phyloP scores from a whole-genome alignment of 2,113 vertebrate genomes.

The Prinia subflava region DNA sequence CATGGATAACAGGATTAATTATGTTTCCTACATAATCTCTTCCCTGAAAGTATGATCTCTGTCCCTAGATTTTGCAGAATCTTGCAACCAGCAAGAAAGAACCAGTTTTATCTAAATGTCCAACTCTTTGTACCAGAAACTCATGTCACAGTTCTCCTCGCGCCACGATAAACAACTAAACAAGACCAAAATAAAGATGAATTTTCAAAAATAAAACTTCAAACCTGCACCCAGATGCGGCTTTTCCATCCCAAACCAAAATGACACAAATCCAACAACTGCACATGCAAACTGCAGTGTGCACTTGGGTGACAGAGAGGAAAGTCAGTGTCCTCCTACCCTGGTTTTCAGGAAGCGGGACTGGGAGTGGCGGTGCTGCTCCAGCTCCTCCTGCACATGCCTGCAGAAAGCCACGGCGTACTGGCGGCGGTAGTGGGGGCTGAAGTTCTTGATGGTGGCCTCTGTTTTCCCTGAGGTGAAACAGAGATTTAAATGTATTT shows the following conservation, averaged over 20 bases:
- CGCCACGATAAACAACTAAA: background rate
- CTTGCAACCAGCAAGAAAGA: background rate
- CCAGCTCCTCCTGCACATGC: conserved; percentile 81
- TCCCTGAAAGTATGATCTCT: background rate
- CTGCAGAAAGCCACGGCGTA: conserved; percentile 80
- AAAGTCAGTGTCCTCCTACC: conserved; percentile 60
- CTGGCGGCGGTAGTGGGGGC: conserved; percentile 83
- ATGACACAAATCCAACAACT: background rate
- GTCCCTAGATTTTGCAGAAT: background rate
- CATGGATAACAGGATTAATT: background rate
- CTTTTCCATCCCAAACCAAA: background rate
- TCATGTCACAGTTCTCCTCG: background rate
- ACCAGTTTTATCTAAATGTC: background rate
- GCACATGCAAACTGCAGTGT: background rate
- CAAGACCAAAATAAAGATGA: background rate
- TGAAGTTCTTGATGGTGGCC: conserved; percentile 80
- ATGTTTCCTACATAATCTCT: background rate
- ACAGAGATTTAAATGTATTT: background rate
- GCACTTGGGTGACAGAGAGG: background rate
- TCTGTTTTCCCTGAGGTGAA: conserved; percentile 78
- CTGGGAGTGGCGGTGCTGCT: conserved; percentile 74
- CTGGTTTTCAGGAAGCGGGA: conserved; percentile 81
- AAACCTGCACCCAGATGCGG: background rate
- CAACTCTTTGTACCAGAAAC: background rate
- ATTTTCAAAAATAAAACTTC: background rate